phyloP scores from a whole-genome alignment of 2,888 invertebrate species.

The Scaeva pyrastri region DNA sequence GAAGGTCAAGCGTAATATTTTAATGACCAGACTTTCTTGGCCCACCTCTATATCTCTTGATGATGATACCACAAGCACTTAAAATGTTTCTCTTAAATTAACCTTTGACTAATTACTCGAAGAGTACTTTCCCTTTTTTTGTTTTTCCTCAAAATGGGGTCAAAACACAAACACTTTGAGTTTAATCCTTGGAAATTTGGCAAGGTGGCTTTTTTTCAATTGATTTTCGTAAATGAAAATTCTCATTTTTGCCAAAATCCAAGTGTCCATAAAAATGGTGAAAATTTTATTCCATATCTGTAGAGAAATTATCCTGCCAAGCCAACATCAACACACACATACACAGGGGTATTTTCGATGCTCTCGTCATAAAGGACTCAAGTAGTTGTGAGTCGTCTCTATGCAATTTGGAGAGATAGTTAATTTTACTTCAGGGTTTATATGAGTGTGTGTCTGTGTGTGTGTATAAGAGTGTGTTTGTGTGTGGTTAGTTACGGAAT shows the following conservation, averaged over 20 bases:
- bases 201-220: background rate
- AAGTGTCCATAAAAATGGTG: background rate
- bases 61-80: background rate
- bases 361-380: background rate
- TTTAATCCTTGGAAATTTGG: background rate
- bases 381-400: too few species aligned
- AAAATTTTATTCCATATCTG: background rate
- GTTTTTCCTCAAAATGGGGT: background rate
- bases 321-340: too few species aligned
- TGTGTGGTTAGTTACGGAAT: background rate
- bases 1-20: constrained; percentile 38
- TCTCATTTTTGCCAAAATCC: background rate
- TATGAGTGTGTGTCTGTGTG: background rate
- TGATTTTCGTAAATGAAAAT: background rate
- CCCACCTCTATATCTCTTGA: background rate
- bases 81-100: constrained; percentile 1
- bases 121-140: background rate
- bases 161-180: background rate
- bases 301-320: background rate
- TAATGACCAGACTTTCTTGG: constrained; percentile 12
- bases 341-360: background rate
- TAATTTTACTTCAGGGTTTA: too few species aligned
- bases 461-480: background rate
- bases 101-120: constrained; percentile 16
- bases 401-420: too few species aligned